Base-by-base conservation (phyloP, 2,888 invertebrate species). In the Lasioglossum malachurum region DNA sequence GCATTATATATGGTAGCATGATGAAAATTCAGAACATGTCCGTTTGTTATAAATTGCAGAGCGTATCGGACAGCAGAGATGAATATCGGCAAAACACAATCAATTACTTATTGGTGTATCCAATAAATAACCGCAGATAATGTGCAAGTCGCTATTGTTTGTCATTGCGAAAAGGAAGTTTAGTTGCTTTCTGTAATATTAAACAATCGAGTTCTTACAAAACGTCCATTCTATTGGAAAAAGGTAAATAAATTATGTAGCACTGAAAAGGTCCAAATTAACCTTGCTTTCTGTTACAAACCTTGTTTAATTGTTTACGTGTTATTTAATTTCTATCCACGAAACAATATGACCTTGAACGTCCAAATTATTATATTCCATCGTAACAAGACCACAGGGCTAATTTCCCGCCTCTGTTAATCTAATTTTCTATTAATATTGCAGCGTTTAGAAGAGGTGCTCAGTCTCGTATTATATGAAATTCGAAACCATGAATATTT, bases 401-500 rank as follows among this genome's bases (percentile, higher is more conserved):
- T 19, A 35, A 67, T 35, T 67, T 19, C 35, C 35, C 67, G 16
- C 31, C 67, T 19, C 67, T 35, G 8, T 67, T 35, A 10, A 35
- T 67, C 67, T 19, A 67, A 35, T 35, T 67, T 67, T 67, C 67
- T 67, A 35, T 67, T 67, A 67, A 67, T 67, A 67, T 67, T 31
- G 19, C 31, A 31, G 10, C 19, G 16, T 35, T 67, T 35, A 35
- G 64, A 35, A 2, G 35, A 67, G 35, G 19, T 7, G 19, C 67
- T 35, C 35, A 16, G 19, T 8, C 19, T 67, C 67, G 10, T 10
- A 67, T 67, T 67, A 35, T 35, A 67, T 19, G 67, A 31, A 67
- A 67, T 67, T 67, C 35, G 35, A 31, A 35, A 67, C 67, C 35
- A 67, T 67, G 67, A 67, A 67, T 67, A 67, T 67, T 67, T 67